Conservation (phyloP, 2,113 vertebrate species). For the Alligator sinensis region DNA sequence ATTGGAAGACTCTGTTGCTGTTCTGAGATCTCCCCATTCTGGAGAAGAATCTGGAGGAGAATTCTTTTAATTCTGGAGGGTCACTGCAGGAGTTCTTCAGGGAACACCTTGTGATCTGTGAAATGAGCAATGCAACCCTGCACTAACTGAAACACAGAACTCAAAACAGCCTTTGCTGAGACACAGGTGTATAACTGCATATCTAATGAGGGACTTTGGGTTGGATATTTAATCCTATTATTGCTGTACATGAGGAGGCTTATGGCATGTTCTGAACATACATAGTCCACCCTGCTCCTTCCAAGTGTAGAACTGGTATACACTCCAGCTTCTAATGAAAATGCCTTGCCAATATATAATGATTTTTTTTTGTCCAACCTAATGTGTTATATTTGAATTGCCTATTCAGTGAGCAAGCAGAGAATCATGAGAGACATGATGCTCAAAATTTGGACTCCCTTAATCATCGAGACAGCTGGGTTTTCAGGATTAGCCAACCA, state of each 20-base stretch:
- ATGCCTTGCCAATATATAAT: background rate
- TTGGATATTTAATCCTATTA: background rate
- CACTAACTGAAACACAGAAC: background rate
- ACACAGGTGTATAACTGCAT: background rate
- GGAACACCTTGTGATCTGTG: no score
- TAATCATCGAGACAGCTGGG: background rate
- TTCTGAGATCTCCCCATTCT: background rate
- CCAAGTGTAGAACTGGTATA: background rate
- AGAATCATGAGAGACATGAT: background rate
- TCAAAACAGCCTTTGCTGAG: background rate
- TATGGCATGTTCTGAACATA: no score
- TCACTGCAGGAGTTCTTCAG: background rate
- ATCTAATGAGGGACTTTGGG: background rate
- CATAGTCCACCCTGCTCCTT: background rate
- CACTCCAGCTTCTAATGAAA: background rate
- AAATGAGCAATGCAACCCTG: background rate
- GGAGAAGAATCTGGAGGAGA: no score
- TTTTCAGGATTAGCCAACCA: background rate
- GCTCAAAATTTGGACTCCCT: background rate
- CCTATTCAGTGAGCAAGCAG: background rate
- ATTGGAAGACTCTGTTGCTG: no score
- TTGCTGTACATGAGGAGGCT: background rate
- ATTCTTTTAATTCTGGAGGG: background rate
- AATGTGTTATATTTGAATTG: background rate
- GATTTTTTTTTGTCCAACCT: background rate